These are phyloP conservation scores for Nestor notabilis DNA, from an alignment of 2,113 vertebrate genomes.

Conservation along the genomic window DNA sequence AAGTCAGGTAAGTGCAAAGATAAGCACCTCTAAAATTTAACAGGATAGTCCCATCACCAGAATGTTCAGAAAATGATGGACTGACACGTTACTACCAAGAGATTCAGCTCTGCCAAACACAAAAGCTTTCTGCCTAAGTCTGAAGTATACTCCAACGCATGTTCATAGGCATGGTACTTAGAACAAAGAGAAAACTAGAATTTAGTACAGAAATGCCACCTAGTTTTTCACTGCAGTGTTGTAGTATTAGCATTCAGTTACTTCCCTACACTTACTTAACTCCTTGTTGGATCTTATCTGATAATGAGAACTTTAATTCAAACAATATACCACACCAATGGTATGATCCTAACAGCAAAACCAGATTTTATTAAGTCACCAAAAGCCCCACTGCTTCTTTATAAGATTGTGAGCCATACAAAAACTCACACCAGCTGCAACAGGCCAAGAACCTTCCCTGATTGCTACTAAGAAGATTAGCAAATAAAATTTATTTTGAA, in stretches of 20 bases:
- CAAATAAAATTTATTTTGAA: not conserved
- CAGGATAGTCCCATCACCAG: not conserved
- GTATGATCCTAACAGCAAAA: not conserved
- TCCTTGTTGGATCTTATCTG: slow-evolving; percentile 16
- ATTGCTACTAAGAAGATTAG: not conserved
- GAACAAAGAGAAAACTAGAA: not conserved
- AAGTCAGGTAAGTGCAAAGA: not conserved
- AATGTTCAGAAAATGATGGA: not conserved
- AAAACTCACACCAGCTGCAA: slow-evolving; percentile 28
- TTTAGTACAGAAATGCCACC: not conserved
- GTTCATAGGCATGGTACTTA: not conserved
- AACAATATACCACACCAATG: not conserved
- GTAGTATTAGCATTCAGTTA: not conserved
- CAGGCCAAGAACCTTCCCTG: not conserved
- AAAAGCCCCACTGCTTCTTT: not conserved
- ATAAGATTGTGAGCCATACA: not conserved
- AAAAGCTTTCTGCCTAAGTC: not conserved
- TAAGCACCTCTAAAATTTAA: not conserved
- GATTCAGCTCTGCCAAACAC: not conserved
- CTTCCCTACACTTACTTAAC: slow-evolving; percentile 7
- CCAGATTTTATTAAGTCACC: slow-evolving; percentile 5
- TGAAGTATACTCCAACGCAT: not conserved
- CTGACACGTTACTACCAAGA: not conserved
- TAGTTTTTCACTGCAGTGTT: not conserved
- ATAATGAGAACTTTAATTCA: slow-evolving; percentile 41